Base-by-base conservation (phyloP, 1,140 invertebrate genomes). In the Drosophila dunni region DNA sequence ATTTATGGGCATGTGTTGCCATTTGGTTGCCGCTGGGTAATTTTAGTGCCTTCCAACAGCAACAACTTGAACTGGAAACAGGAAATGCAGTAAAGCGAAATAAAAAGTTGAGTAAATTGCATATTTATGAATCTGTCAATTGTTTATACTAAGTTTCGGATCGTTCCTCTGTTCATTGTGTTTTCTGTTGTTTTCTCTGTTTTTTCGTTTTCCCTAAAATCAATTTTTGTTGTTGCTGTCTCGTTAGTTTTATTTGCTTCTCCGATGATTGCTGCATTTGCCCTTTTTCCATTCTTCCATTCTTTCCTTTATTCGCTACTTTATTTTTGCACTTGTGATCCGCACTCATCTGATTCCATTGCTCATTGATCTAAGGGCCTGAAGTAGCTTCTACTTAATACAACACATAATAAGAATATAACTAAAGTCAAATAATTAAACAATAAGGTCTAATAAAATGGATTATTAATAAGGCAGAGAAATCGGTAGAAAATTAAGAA, bases 81-180 rank as follows among this genome's bases (percentile, higher is more conserved):
- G 84, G 84, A 88, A 88, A 89, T 88, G 84, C 84, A 88, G 80
- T 75, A 84, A 61, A 78, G 80, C 84, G 77, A 89, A 88, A 89
- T 88, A 88, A 88, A 88, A 80, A 90, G 76, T 78, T 65, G 66
- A 84, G 88, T 81, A 90, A 91, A 91, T 91, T 91, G 88, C 88
- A 91, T 91, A 91, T 91, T 91, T 91, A 91, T 91, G 88, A 91
- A 91, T 91, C 82, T 90, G 88, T 90, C 88, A 90, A 91, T 90
- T 90, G 85, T 90, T 88, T 90, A 88, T 90, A 91, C 78, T 78
- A 84, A 81, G 75, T 73, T 84, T 89, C 75, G 42, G 77, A 61
- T 67, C 75, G 68, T 67, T 71, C 24, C 6, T 4, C 51, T 62
- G 51, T 57, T 71, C 57, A 40, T 36, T 66, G 44, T 78, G 20